Conservation (phyloP, 2,797 vertebrate genomes). For the Euthynnus affinis region DNA sequence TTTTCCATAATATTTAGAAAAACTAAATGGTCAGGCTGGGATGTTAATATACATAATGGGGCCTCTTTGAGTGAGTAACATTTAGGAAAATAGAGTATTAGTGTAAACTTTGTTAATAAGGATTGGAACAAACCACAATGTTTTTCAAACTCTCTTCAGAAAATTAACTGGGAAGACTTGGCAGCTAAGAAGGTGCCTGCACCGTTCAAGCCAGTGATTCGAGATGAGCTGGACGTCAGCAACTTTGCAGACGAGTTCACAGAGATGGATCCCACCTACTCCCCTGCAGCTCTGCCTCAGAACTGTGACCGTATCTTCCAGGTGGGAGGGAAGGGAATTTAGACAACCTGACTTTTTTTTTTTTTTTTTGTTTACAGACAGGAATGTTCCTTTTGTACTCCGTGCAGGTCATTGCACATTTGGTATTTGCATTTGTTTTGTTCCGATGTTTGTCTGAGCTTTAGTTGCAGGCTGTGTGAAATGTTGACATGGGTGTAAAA, state of each 20-base stretch:
- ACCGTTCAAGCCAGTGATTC: constrained; percentile 96
- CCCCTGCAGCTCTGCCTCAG: constrained; percentile 95
- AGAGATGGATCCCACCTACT: constrained; percentile 99
- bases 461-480: constrained; percentile 58
- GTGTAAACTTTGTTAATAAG: constrained; percentile 9
- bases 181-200: constrained; percentile 94
- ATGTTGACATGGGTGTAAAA: constrained; percentile 74
- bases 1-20: constrained; percentile 40
- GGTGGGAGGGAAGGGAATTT: constrained; percentile 81
- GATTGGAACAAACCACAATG: neutral
- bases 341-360: constrained; percentile 15
- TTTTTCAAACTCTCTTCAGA: constrained; percentile 81
- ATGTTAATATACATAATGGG: constrained; percentile 12
- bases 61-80: constrained; percentile 4
- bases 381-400: constrained; percentile 37
- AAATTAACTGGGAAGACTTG: constrained; percentile 97
- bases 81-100: constrained; percentile 20
- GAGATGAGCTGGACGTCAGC: constrained; percentile 97
- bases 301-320: constrained; percentile 97
- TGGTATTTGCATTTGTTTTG: constrained; percentile 40
- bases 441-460: constrained; percentile 63
- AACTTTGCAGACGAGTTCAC: constrained; percentile 99
- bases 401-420: constrained; percentile 56
- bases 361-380: constrained; percentile 40
- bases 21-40: constrained; percentile 26